Base-by-base conservation (phyloP, 2,113 vertebrate species). In the Pollimyrus isidori region DNA sequence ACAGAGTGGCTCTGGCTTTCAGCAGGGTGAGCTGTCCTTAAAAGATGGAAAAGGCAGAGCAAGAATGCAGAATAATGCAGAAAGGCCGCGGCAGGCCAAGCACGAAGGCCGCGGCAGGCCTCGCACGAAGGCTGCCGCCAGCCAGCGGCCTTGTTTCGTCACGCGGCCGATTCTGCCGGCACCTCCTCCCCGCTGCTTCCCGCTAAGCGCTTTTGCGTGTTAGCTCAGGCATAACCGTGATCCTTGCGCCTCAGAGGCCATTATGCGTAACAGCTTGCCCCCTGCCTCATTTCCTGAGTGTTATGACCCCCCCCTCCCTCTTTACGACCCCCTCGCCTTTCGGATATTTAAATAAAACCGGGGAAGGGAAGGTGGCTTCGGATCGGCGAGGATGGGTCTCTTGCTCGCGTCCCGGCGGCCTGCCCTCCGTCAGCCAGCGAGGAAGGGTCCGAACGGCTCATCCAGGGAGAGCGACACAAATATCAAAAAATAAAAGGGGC, bases 341-440 rank as follows among this genome's bases (percentile, higher is more conserved):
- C 93, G 95, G 95, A 95, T 96, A 95, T 96, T 96, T 95, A 95
- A 96, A 95, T 96, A 95, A 95, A 95, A 42, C 15, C 1, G 94
- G 92, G 46, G 45, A 49, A 48, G 19, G 13, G 21, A 84, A 45
- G 30, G 45, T 30, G 30, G 53, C 93, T 90, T 92, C 82, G n/a
- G 82, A 17, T 17, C 46, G 39, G 7, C 19, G n/a, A 53, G 49
- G 26, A 23, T 56, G 85, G 49, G 7, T 56, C 19, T 21, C 91
- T 90, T 21, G 89, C 92, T 93, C 90, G 91, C 90, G 91, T 91
- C 93, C 91, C 89, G 93, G 21, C 11, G 45, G 46, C 23, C 92
- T 90, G 92, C 91, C 94, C 95, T 95, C 93, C 91, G 93, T 95
- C 95, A 95, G 91, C 92, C 52, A 30, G 87, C 4, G 89, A 91